These are phyloP conservation scores for Cladopsammia gracilis DNA, from an alignment of 64 coral and sea anemone species.

Conservation along the genomic window DNA sequence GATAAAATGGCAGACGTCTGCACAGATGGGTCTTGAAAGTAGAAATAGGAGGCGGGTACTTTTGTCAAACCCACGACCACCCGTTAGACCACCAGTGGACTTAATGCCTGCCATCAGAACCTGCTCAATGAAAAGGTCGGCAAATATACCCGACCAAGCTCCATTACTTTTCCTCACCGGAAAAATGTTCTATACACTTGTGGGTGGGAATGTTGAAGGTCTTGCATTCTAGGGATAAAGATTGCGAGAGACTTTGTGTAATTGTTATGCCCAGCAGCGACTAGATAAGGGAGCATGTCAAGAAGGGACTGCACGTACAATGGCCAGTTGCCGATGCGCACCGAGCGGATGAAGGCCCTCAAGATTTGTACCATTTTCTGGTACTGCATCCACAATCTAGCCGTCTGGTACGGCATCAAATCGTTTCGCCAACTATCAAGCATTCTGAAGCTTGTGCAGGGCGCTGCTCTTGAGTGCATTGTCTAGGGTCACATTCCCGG, in stretches of 20 bases:
- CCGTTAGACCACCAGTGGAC: constrained; percentile 23
- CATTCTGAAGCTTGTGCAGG: no score
- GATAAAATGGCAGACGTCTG: constrained; percentile 11
- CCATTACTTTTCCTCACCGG: constrained; percentile 30
- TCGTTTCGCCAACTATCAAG: no score
- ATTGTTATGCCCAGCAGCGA: constrained; percentile 35
- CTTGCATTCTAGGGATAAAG: constrained; percentile 48
- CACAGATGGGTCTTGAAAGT: constrained; percentile 24
- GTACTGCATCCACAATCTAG: no score
- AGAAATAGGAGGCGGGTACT: constrained; percentile 21
- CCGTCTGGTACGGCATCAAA: no score
- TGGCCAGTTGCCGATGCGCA: neutral
- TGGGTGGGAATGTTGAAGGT: constrained; percentile 30
- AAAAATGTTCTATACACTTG: constrained; percentile 57
- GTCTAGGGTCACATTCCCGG: no score
- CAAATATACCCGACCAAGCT: constrained; percentile 43
- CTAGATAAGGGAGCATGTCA: neutral
- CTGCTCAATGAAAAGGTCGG: constrained; percentile 41
- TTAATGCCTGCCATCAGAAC: constrained; percentile 27
- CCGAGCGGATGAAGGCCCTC: neutral
- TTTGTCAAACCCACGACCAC: constrained; percentile 29
- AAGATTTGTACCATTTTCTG: neutral
- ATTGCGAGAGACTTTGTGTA: constrained; percentile 37
- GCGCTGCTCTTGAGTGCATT: no score
- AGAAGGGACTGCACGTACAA: neutral